phyloP scores from a whole-genome alignment of 92 coral and sea anemone genomes.

The Hydrozoanthus gracilis region DNA sequence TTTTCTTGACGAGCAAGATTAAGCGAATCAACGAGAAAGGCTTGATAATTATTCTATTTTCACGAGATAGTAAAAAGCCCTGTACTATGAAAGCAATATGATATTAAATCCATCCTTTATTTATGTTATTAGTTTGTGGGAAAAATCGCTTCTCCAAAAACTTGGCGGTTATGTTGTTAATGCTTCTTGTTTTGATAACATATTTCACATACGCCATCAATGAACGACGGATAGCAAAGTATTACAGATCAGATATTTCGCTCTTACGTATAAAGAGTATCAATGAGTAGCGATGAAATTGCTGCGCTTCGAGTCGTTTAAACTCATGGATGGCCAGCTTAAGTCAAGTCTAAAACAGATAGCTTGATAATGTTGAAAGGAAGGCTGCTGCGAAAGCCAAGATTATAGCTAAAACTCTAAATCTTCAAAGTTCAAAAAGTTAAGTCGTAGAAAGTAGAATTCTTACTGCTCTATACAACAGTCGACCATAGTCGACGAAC shows the following conservation, averaged over 20 bases:
- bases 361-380: background rate
- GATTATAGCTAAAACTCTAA: background rate
- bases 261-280: background rate
- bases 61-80: background rate
- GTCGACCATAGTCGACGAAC: background rate
- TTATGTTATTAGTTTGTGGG: slow-evolving; percentile 4
- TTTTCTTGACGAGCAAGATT: no score
- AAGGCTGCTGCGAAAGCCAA: background rate
- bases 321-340: background rate
- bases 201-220: slow-evolving; percentile 7
- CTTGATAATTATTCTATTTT: background rate
- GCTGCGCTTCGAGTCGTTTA: background rate
- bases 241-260: background rate
- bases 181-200: background rate
- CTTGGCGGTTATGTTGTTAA: slow-evolving; percentile 15
- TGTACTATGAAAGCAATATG: no score
- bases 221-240: background rate
- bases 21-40: background rate
- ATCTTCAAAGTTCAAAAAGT: background rate
- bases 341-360: background rate
- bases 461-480: slow-evolving; percentile 31
- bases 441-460: background rate
- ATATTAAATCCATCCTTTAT: no score
- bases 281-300: background rate
- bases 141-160: background rate